A percentile compares a stretch with the other conserved stretches of the same genome.
These are phyloP conservation scores for Tapirus terrestris DNA, from an alignment of 2,113 vertebrate genomes.

Conservation along the genomic window DNA sequence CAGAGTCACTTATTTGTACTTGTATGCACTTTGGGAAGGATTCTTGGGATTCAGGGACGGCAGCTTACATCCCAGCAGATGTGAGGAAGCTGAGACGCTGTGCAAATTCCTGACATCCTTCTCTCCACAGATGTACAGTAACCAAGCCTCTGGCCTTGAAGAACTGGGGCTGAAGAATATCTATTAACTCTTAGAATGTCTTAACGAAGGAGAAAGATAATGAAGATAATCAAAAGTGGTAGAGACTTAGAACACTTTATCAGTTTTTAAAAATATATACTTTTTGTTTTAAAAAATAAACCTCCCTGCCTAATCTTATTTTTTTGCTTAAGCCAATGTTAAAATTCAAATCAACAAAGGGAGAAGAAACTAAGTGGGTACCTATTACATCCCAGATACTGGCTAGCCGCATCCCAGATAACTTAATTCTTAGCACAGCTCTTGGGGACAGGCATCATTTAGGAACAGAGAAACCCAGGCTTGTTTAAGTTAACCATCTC, in stretches of 20 bases:
- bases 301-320: neutral
- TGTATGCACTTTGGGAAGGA: neutral
- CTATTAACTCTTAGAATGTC: slow-evolving; percentile 24
- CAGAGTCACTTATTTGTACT: neutral
- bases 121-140: neutral
- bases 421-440: slow-evolving; percentile 9
- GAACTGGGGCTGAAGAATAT: neutral
- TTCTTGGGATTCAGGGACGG: neutral
- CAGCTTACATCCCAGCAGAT: neutral
- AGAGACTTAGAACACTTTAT: neutral
- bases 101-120: neutral
- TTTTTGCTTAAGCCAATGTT: neutral
- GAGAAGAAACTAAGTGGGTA: slow-evolving; percentile 1
- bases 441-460: neutral
- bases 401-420: neutral
- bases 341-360: slow-evolving; percentile 29
- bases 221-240: neutral
- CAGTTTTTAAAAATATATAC: neutral
- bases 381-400: neutral
- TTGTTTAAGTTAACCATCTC: neutral
- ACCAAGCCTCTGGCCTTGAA: slow-evolving; percentile 17
- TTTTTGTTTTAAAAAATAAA: slow-evolving; percentile 40
- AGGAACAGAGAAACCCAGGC: neutral
- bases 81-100: neutral
- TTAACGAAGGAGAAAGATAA: slow-evolving; percentile 37